Evolutionary conservation across 2,888 invertebrate species (phyloP).

Genomic region (Pseudococcus longispinus): DNA sequence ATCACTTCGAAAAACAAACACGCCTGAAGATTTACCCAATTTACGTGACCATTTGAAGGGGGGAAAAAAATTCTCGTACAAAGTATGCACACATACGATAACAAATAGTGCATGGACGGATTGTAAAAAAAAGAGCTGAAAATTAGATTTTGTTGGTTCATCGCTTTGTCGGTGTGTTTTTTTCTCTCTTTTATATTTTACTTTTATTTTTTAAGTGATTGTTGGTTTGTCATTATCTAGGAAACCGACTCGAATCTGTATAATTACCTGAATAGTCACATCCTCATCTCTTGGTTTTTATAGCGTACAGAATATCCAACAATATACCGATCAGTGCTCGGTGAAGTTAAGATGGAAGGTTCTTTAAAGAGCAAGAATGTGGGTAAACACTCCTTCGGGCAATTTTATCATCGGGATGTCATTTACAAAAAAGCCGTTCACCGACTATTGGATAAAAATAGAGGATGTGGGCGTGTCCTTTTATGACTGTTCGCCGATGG

Average conservation of each 20-base stretch:
- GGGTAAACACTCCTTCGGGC: conserved; percentile 56
- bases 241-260: conserved; percentile 55
- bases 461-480: conserved; percentile 56
- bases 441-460: conserved; percentile 56
- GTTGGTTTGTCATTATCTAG: conserved; percentile 55
- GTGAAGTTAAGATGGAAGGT: conserved; percentile 54
- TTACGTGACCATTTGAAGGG: not conserved
- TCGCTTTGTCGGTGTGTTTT: conserved; percentile 36
- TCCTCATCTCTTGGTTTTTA: conserved; percentile 51
- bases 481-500: conserved; percentile 56
- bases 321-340: conserved; percentile 51
- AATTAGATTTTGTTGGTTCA: conserved; percentile 49
- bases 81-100: conserved; percentile 3
- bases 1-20: not conserved
- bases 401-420: conserved; percentile 56
- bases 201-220: conserved; percentile 56
- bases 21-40: not conserved
- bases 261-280: conserved; percentile 56
- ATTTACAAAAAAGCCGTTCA: conserved; percentile 55
- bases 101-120: not conserved
- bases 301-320: conserved; percentile 45
- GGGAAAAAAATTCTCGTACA: conserved; percentile 14
- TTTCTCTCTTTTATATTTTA: conserved; percentile 45
- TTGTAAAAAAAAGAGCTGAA: conserved; percentile 32
- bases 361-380: conserved; percentile 51